Percentiles rank a stretch among this genome's conserved stretches.
Evolutionary conservation across 1,140 invertebrate genomes (phyloP).

Genomic region (Ruditapes philippinarum): DNA sequence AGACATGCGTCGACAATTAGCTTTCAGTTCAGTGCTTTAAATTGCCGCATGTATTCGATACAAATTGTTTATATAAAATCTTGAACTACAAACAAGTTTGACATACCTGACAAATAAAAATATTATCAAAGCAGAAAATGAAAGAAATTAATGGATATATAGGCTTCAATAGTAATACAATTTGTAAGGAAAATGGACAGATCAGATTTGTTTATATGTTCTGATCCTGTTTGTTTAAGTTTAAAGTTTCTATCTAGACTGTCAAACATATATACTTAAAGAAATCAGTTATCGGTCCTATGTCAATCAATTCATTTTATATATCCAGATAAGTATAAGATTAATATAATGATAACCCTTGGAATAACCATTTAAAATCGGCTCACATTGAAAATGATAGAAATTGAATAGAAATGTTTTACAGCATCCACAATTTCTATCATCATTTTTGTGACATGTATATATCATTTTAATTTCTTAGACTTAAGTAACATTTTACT

Average conservation of each 20-base stretch:
- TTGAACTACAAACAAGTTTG: not conserved
- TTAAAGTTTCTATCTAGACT: not conserved
- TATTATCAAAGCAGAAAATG: not conserved
- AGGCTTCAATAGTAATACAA: conserved; percentile 7
- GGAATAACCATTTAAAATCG: too few relatives aligned
- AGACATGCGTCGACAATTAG: too few relatives aligned
- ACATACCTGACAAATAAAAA: not conserved
- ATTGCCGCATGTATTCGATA: too few relatives aligned
- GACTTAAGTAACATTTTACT: too few relatives aligned
- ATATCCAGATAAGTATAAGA: not conserved
- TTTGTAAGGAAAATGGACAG: conserved; percentile 3
- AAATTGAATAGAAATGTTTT: too few relatives aligned
- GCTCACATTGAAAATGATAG: too few relatives aligned
- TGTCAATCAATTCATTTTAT: not conserved
- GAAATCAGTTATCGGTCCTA: not conserved
- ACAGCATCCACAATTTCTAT: too few relatives aligned
- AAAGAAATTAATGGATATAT: conserved; percentile 26
- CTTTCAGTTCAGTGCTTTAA: too few relatives aligned
- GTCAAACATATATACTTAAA: not conserved
- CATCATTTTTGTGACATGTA: too few relatives aligned
- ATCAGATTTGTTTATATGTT: conserved; percentile 6
- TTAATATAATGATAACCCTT: too few relatives aligned
- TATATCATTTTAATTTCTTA: too few relatives aligned
- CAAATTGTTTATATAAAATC: not conserved
- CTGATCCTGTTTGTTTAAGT: not conserved